Conservation (phyloP, 2,113 vertebrate genomes). For the Camelus dromedarius region DNA sequence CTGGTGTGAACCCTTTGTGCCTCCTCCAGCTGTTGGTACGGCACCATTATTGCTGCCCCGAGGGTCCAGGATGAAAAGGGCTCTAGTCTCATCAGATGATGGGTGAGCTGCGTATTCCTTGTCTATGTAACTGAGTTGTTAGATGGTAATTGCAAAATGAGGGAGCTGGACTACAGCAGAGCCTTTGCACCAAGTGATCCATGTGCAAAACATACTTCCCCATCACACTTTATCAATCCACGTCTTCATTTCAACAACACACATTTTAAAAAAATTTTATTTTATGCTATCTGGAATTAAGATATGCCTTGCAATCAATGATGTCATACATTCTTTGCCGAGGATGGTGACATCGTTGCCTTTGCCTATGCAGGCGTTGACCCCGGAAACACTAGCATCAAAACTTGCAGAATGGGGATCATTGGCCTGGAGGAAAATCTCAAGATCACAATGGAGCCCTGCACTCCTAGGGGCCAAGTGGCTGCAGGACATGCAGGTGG, state of each 20-base stretch:
- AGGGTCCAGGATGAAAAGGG: background rate
- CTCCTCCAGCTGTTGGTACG: background rate
- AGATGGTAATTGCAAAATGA: background rate
- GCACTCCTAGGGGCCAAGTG: no score
- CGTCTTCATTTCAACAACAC: background rate
- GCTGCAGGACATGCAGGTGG: rapidly evolving
- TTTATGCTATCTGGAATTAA: slow-evolving; percentile 3
- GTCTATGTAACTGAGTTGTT: background rate
- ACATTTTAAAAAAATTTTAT: background rate
- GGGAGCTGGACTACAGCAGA: background rate
- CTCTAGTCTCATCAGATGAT: background rate
- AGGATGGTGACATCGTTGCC: background rate
- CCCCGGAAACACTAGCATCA: background rate
- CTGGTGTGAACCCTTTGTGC: background rate
- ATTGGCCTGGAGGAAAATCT: background rate
- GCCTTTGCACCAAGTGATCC: background rate
- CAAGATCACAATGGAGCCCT: background rate
- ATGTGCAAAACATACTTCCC: background rate
- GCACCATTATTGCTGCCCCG: background rate
- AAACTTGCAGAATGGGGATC: background rate
- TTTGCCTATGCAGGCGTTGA: background rate
- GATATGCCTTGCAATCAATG: background rate
- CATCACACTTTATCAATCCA: background rate
- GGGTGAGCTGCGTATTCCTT: background rate
- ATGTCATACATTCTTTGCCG: background rate